Conservation (phyloP, 2,888 invertebrate species). For the Rhyacophila evoluta region DNA sequence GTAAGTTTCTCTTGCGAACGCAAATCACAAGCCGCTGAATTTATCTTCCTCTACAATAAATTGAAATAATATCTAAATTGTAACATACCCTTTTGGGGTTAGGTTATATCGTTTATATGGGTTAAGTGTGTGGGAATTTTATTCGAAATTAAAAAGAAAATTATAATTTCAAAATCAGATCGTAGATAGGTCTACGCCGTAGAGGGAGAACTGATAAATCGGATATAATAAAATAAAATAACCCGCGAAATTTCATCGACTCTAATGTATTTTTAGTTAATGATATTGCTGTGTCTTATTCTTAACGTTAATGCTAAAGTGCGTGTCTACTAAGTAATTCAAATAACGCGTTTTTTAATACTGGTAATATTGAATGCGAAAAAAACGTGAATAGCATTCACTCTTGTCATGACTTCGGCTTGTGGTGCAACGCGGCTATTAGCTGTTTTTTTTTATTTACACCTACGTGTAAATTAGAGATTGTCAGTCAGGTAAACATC, state of each 20-base stretch:
- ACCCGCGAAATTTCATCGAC: neutral
- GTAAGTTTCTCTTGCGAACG: too few relatives aligned
- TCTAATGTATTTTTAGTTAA: neutral
- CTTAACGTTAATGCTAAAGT: neutral
- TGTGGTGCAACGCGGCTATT: neutral
- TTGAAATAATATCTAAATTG: too few relatives aligned
- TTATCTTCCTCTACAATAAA: too few relatives aligned
- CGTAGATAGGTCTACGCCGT: neutral
- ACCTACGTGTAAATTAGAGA: neutral
- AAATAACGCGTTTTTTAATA: neutral
- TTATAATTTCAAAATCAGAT: neutral
- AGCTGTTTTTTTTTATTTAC: neutral
- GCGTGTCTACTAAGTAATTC: neutral
- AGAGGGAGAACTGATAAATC: neutral
- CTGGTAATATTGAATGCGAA: neutral
- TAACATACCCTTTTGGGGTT: too few relatives aligned
- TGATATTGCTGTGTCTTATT: neutral
- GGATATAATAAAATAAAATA: neutral
- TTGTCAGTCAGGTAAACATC: neutral
- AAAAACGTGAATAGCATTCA: neutral
- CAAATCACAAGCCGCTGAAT: too few relatives aligned
- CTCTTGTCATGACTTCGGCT: neutral
- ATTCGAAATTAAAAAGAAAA: neutral
- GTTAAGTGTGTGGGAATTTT: too few relatives aligned
- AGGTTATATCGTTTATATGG: too few relatives aligned